These are phyloP conservation scores for Saimiri boliviensis DNA, from an alignment of 2,113 vertebrate genomes.

Conservation along the genomic window DNA sequence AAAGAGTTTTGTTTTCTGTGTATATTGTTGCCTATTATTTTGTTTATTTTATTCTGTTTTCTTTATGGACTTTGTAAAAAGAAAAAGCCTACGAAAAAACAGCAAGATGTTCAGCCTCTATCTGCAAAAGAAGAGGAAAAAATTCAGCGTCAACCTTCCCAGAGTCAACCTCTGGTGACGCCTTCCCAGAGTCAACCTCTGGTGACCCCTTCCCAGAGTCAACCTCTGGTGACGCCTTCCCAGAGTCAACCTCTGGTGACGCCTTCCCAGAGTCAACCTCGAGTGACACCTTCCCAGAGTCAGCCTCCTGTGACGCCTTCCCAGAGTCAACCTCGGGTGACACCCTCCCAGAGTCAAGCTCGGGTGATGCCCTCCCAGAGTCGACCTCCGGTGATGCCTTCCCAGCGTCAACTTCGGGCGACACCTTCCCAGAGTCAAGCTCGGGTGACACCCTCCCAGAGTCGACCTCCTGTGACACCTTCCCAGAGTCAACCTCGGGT, in stretches of 20 bases:
- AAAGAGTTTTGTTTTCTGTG: background rate
- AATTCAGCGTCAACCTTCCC: background rate
- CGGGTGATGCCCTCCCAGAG: too few relatives aligned
- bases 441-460: too few relatives aligned
- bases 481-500: too few relatives aligned
- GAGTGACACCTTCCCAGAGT: too few relatives aligned
- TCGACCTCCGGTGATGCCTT: too few relatives aligned
- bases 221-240: too few relatives aligned
- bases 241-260: too few relatives aligned
- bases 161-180: background rate
- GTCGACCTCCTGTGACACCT: too few relatives aligned
- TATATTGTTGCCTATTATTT: background rate
- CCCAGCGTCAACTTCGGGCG: too few relatives aligned
- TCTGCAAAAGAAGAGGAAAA: background rate
- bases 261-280: background rate
- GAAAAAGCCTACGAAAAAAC: background rate
- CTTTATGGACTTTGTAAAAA: background rate
- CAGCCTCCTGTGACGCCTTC: rapidly evolving
- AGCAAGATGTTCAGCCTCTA: background rate
- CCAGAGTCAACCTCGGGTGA: background rate
- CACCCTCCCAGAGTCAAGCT: too few relatives aligned
- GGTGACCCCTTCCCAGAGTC: background rate
- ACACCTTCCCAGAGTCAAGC: rapidly evolving
- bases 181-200: background rate
- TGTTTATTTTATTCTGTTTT: background rate